Evolutionary conservation across 2,888 invertebrate genomes (phyloP).

Genomic region (Eupithecia insigniata): DNA sequence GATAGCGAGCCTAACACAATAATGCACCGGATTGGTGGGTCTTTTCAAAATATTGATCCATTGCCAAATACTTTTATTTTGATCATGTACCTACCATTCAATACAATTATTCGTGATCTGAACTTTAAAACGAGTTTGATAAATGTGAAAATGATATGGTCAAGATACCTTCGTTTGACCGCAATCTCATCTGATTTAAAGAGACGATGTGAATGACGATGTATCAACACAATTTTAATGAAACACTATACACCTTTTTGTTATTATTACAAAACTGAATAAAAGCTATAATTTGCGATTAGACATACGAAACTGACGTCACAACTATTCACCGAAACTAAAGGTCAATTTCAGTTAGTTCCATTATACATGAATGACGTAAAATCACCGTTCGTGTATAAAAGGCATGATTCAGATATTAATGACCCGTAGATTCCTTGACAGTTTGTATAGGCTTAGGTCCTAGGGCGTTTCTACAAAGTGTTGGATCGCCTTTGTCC

Average conservation of each 20-base stretch:
- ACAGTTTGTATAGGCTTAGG: conserved; percentile 34
- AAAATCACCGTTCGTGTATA: conserved; percentile 51
- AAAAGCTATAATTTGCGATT: neutral
- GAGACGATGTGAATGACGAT: too few species aligned
- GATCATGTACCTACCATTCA: too few species aligned
- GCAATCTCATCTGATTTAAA: too few species aligned
- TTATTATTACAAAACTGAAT: neutral
- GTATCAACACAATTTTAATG: neutral
- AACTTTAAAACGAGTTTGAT: too few species aligned
- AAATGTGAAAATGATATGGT: too few species aligned
- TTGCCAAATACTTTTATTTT: too few species aligned
- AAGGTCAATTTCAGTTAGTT: conserved; percentile 54
- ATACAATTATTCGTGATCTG: too few species aligned
- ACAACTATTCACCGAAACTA: conserved; percentile 47
- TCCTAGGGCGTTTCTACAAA: conserved; percentile 60
- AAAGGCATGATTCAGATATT: conserved; percentile 61
- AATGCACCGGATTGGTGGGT: too few species aligned
- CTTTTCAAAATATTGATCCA: too few species aligned
- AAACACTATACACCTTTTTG: neutral
- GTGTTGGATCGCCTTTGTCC: conserved; percentile 21
- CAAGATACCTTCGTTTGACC: too few species aligned
- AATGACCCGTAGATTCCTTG: conserved; percentile 49
- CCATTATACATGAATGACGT: conserved; percentile 64
- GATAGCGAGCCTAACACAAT: too few species aligned
- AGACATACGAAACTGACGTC: conserved; percentile 42